Evolutionary conservation across 2,888 invertebrate genomes (phyloP).

Genomic region (Epirrhoe alternata): DNA sequence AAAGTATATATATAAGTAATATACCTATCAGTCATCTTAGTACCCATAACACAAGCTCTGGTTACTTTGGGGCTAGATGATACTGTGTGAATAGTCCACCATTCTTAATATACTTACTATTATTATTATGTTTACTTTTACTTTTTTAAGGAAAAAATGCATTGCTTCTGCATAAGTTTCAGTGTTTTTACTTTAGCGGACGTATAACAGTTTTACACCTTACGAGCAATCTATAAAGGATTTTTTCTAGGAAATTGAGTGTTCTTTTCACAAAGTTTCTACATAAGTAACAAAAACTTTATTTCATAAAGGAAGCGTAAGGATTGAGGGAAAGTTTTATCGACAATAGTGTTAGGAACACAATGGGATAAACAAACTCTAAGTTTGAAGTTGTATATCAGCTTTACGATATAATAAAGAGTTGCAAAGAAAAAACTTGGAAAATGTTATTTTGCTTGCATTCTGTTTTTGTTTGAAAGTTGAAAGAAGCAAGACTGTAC

Average conservation of each 20-base stretch:
- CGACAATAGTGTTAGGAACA: conserved; percentile 29
- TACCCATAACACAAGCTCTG: no score
- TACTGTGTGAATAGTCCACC: no score
- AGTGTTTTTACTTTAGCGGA: no score
- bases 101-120: no score
- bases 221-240: background rate
- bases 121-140: no score
- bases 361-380: conserved; percentile 12
- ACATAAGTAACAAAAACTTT: conserved; percentile 3
- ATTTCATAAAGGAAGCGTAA: conserved; percentile 7
- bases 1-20: no score
- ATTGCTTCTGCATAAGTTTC: no score
- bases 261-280: background rate
- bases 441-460: conserved; percentile 1
- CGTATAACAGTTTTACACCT: no score
- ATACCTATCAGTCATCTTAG: no score
- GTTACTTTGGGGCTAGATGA: no score
- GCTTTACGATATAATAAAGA: background rate
- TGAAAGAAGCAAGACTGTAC: background rate
- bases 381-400: conserved; percentile 22
- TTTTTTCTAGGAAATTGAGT: conserved; percentile 2
- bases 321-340: conserved; percentile 36
- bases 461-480: background rate
- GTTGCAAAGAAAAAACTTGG: background rate
- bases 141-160: no score